phyloP scores from a whole-genome alignment of 2,113 vertebrate genomes.

The Garra rufa region DNA sequence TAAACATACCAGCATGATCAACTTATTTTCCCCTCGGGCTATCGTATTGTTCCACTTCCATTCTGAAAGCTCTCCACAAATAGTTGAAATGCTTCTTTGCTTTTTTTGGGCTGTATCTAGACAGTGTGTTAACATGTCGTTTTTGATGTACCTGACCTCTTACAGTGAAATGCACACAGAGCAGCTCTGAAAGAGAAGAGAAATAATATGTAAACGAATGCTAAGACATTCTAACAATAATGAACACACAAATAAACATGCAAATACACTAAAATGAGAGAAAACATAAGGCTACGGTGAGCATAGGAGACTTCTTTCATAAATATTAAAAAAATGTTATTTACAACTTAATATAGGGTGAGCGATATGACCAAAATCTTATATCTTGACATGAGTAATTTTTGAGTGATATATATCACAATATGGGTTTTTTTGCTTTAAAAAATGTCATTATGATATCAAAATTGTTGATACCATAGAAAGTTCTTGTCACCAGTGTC shows the following conservation, averaged over 20 bases:
- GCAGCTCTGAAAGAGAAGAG: constrained; percentile 50
- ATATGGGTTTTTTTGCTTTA: too few relatives aligned
- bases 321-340: neutral
- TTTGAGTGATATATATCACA: too few relatives aligned
- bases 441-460: too few relatives aligned
- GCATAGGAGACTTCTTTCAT: neutral
- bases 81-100: constrained; percentile 75
- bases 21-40: constrained; percentile 73
- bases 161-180: constrained; percentile 71
- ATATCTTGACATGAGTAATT: too few relatives aligned
- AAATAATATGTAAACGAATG: neutral
- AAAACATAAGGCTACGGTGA: too few relatives aligned
- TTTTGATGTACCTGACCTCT: constrained; percentile 71
- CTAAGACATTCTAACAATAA: neutral
- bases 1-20: constrained; percentile 84
- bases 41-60: constrained; percentile 73
- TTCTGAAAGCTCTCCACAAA: constrained; percentile 76
- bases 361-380: too few relatives aligned
- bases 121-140: constrained; percentile 75
- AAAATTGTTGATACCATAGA: too few relatives aligned
- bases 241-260: neutral
- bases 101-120: constrained; percentile 75
- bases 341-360: too few relatives aligned
- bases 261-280: neutral
- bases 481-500: too few relatives aligned